Base-by-base conservation (phyloP, 2,888 invertebrate genomes). In the Dione juno region DNA sequence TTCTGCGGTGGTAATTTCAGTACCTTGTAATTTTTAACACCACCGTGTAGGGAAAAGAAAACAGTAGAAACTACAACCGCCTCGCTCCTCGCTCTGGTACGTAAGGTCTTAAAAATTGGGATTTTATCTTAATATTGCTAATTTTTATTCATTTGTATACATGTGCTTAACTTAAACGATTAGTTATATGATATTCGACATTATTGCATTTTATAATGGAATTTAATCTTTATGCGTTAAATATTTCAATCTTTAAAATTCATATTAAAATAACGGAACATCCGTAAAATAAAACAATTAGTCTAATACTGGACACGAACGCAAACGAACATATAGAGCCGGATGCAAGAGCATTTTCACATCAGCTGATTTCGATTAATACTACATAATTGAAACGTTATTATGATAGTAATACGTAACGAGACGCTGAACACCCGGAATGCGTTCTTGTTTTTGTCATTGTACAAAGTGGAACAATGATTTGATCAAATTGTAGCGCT, bases 391-490 rank as follows among this genome's bases (percentile, higher is more conserved):
- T 70, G 71, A 72, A 74, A 67, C 70, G 70, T 50, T 73, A 71
- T 73, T 70, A 73, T 41, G 65, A 52, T 69, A 69, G 64, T 71
- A 67, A 53, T 53, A 67, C 63, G 66, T 59, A 66, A 71, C 66
- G 69, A 69, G 71, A 72, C 69, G 69, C 59, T 75, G 72, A 70
- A 58, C 71, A 59, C 70, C 10, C 67, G 76, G 76, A 75, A 76
- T 76, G 76, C 70, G 71, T 58, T 69, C 72, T 53, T 61, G 70
- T 75, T 75, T 72, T 75, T 76, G 74, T 75, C 67, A 70, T 64
- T 69, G 59, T 37, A 64, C 50, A 64, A 76, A 77, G 71, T 77
- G 72, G 76, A 68, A 48, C 76, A 75, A 67, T 43, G 58, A 70
- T 76, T 74, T 73, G 66, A 73, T 73, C 74, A 73, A 75, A 72